Percentiles rank a stretch among this genome's conserved stretches.
Conservation (phyloP, 2,113 vertebrate genomes). For the Apistogramma diplotaenia region DNA sequence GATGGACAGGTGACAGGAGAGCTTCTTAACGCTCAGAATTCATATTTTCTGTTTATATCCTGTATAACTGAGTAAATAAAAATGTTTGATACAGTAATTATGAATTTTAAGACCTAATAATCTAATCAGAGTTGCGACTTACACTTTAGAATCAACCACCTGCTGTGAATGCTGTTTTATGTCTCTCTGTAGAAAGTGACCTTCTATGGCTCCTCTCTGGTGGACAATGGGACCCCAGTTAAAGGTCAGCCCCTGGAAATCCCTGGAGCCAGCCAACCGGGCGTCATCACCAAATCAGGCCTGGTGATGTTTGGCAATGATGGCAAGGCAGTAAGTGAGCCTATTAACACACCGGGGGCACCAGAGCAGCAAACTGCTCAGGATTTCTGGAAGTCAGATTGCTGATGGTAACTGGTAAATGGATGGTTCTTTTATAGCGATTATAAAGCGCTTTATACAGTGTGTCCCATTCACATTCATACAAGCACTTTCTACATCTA, state of each 20-base stretch:
- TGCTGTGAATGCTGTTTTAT: neutral
- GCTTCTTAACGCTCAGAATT: neutral
- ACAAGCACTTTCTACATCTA: too few species aligned
- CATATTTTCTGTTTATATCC: neutral
- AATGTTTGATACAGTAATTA: accelerated
- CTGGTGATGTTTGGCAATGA: slow-evolving; percentile 86
- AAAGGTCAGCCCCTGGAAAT: slow-evolving; percentile 79
- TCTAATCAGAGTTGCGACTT: neutral
- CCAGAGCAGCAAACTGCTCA: neutral
- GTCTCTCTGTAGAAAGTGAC: slow-evolving; percentile 78
- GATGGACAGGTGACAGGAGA: slow-evolving; percentile 79
- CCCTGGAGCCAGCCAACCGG: slow-evolving; percentile 74
- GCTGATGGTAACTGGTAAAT: too few species aligned
- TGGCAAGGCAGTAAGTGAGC: slow-evolving; percentile 71
- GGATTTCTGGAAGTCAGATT: neutral
- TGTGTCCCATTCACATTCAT: too few species aligned
- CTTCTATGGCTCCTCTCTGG: slow-evolving; percentile 81
- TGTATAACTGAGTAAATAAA: neutral
- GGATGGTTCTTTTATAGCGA: too few species aligned
- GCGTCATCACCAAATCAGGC: slow-evolving; percentile 78
- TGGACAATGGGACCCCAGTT: slow-evolving; percentile 47
- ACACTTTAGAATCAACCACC: neutral
- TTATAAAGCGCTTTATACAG: too few species aligned
- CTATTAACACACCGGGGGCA: neutral
- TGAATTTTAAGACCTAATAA: neutral